These are phyloP conservation scores for Tragelaphus imberbis DNA, from an alignment of 2,113 vertebrate genomes.

Conservation along the genomic window DNA sequence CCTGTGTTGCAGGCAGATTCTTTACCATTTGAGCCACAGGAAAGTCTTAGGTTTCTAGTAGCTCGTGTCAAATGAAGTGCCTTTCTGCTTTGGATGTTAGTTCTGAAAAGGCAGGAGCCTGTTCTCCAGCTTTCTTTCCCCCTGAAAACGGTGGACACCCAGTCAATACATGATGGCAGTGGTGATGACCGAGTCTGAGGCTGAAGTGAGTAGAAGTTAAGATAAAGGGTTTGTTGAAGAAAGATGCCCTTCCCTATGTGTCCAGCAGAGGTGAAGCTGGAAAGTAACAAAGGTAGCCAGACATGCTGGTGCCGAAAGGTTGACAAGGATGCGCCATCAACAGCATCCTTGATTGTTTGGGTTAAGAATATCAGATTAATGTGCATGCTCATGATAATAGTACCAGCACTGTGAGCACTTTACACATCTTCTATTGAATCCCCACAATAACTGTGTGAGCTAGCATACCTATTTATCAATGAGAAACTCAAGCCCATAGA, in stretches of 20 bases:
- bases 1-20: background rate
- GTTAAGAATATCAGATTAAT: background rate
- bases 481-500: background rate
- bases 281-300: background rate
- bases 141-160: background rate
- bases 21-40: background rate
- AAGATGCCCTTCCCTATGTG: background rate
- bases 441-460: no score
- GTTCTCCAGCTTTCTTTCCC: background rate
- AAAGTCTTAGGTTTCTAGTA: background rate
- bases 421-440: background rate
- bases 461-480: background rate
- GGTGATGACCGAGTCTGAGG: no score
- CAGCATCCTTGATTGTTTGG: background rate
- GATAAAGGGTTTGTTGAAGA: background rate
- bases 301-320: no score
- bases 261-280: background rate
- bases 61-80: background rate
- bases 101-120: background rate
- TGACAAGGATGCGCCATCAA: rapidly evolving
- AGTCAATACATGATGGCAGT: background rate
- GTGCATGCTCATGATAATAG: rapidly evolving
- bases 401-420: background rate
- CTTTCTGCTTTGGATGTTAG: background rate
- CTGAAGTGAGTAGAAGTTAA: background rate